Evolutionary conservation across 2,888 invertebrate genomes (phyloP).

Genomic region (Phortica magna): DNA sequence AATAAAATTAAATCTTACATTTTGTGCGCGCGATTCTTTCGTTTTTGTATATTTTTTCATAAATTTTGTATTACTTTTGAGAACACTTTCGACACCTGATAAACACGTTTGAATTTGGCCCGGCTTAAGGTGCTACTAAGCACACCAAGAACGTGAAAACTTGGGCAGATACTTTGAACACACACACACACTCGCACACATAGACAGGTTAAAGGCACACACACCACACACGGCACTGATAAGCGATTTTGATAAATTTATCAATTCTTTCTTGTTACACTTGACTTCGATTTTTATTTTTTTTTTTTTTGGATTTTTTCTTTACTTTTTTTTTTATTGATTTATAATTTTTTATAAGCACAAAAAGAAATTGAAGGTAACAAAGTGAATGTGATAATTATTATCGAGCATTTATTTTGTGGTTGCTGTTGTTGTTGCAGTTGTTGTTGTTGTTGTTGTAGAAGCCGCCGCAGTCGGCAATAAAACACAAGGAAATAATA

Average conservation of each 20-base stretch:
- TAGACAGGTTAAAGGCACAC: background rate
- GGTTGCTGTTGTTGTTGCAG: background rate
- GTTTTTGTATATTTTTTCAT: background rate
- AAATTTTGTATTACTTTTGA: background rate
- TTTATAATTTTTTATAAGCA: conserved; percentile 2
- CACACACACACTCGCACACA: background rate
- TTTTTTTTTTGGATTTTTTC: conserved; percentile 34
- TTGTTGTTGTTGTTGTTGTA: background rate
- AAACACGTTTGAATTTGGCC: conserved; percentile 13
- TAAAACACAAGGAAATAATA: no score
- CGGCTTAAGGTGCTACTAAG: background rate
- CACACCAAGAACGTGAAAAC: background rate
- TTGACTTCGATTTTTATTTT: conserved; percentile 18
- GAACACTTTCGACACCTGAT: background rate
- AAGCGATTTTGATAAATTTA: conserved; percentile 48
- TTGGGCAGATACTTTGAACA: background rate
- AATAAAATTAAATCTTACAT: background rate
- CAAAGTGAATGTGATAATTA: background rate
- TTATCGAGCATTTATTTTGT: conserved; percentile 18
- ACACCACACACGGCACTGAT: conserved; percentile 27
- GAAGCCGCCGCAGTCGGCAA: background rate
- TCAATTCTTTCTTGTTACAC: conserved; percentile 45
- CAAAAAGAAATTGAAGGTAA: background rate
- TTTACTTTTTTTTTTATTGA: conserved; percentile 10
- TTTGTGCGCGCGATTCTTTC: background rate